Percentiles rank a stretch among this genome's conserved stretches.
Evolutionary conservation across 2,888 invertebrate genomes (phyloP).

Genomic region (Cataglyphis rosenhaueri): DNA sequence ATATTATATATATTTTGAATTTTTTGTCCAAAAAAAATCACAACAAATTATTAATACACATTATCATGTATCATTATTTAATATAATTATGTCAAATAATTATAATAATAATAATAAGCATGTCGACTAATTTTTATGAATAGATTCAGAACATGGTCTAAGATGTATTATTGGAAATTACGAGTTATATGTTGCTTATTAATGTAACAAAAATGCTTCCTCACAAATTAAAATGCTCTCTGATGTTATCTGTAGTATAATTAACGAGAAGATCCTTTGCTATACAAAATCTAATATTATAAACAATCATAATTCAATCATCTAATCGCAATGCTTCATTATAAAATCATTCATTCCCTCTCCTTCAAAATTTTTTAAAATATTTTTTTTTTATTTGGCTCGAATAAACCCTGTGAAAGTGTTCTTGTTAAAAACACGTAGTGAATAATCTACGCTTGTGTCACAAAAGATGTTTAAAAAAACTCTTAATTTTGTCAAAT

Average conservation of each 20-base stretch:
- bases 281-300: conserved; percentile 35
- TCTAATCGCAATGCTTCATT: background rate
- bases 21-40: background rate
- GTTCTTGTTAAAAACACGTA: conserved; percentile 9
- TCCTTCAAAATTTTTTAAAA: conserved; percentile 6
- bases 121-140: background rate
- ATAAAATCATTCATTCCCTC: conserved; percentile 25
- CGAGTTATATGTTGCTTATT: conserved; percentile 1
- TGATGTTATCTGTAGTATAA: conserved; percentile 27
- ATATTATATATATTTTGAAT: background rate
- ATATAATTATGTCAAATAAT: background rate
- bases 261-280: background rate
- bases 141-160: background rate
- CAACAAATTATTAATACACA: background rate
- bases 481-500: conserved; percentile 30
- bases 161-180: conserved; percentile 11
- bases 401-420: conserved; percentile 17
- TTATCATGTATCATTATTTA: background rate
- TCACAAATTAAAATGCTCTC: conserved; percentile 29
- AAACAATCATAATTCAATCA: conserved; percentile 20
- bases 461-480: background rate
- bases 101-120: background rate
- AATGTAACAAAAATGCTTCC: conserved; percentile 32
- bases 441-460: conserved; percentile 19
- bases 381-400: background rate